A percentile compares a stretch with the other conserved stretches of the same genome.
phyloP scores from a whole-genome alignment of 2,797 vertebrate species.

The Ctenopoma multispine region DNA sequence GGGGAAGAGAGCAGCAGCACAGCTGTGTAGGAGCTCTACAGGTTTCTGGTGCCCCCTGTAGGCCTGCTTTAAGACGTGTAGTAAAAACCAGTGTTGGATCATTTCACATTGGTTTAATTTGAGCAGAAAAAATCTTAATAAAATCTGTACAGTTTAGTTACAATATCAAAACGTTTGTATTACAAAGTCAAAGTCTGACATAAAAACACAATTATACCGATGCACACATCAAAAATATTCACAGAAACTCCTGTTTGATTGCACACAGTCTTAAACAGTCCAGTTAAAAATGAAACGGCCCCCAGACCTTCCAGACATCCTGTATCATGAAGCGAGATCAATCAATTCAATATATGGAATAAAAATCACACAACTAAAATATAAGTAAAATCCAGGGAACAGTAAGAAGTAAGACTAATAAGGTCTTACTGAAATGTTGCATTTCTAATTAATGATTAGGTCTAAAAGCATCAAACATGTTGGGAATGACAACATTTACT shows the following conservation, averaged over 20 bases:
- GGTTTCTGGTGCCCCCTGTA: conserved; percentile 33
- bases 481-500: background rate
- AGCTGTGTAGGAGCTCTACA: background rate
- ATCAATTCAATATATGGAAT: background rate
- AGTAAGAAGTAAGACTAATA: no score
- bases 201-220: conserved; percentile 27
- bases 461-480: background rate
- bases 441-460: no score
- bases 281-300: background rate
- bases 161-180: conserved; percentile 15
- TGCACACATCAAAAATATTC: conserved; percentile 9
- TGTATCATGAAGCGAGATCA: background rate
- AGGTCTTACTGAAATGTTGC: no score
- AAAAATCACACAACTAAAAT: background rate
- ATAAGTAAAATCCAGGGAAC: background rate
- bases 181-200: conserved; percentile 6
- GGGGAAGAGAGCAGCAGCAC: background rate
- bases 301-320: no score
- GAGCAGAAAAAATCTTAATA: background rate
- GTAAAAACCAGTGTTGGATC: background rate
- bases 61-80: background rate
- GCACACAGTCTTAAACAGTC: conserved; percentile 3
- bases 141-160: conserved; percentile 6
- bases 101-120: conserved; percentile 54
- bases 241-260: background rate